phyloP scores from a whole-genome alignment of 2,113 vertebrate species.

The Pomatorhinus ruficollis region DNA sequence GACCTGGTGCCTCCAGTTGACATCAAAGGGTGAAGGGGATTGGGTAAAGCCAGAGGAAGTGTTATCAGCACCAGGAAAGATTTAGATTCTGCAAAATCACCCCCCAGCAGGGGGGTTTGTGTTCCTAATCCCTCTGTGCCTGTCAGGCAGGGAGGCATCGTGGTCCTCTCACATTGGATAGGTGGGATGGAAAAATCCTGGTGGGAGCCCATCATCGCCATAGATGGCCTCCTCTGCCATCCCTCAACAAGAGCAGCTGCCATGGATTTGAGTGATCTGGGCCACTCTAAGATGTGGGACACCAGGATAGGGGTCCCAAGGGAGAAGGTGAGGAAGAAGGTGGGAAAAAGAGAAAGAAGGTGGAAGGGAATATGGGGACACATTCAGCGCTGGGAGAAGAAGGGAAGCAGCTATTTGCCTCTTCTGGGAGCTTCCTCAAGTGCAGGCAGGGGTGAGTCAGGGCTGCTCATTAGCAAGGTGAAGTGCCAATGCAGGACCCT shows the following conservation, averaged over 20 bases:
- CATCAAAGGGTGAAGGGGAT: constrained; percentile 26
- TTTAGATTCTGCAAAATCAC: constrained; percentile 28
- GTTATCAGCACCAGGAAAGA: constrained; percentile 1
- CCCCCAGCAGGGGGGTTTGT: not conserved
- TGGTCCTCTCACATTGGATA: not conserved
- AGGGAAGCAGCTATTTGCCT: not conserved
- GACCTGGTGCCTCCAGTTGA: constrained; percentile 40
- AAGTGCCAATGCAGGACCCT: not conserved
- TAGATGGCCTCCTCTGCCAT: not conserved
- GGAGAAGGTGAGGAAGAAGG: not conserved
- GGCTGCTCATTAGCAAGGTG: not conserved
- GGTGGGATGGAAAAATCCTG: not conserved
- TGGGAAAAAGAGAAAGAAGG: not conserved
- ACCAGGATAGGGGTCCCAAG: not conserved
- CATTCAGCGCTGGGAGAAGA: not conserved
- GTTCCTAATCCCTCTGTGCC: constrained; percentile 30
- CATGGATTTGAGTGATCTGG: not conserved
- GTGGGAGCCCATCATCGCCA: not conserved
- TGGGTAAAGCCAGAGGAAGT: not conserved
- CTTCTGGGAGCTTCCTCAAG: not conserved
- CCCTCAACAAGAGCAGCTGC: accelerated
- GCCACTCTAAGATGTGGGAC: not conserved
- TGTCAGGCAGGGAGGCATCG: not conserved
- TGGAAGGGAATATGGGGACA: accelerated
- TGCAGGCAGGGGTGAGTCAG: not conserved